phyloP scores from a whole-genome alignment of 2,797 vertebrate genomes.

The Arrhamphus sclerolepis region DNA sequence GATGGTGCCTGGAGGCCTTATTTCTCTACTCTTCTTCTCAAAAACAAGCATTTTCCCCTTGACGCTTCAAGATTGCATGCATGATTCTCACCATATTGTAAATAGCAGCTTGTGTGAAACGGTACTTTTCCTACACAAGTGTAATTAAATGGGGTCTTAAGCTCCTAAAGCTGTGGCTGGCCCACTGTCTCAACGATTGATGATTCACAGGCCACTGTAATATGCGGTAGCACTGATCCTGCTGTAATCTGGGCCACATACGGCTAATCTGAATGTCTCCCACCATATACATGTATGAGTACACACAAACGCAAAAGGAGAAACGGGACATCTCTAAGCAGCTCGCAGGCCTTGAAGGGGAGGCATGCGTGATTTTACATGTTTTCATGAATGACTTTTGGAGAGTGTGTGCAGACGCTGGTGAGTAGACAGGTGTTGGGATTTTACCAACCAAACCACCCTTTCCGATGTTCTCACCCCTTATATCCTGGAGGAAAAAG shows the following conservation, averaged over 20 bases:
- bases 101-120: conserved; percentile 46
- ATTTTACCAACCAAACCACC: conserved; percentile 54
- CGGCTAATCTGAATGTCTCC: conserved; percentile 72
- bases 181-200: conserved; percentile 44
- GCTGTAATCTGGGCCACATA: conserved; percentile 77
- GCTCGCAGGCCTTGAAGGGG: conserved; percentile 14
- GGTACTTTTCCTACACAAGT: conserved; percentile 68
- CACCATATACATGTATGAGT: conserved; percentile 6
- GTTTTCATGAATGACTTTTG: conserved; percentile 25
- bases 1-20: conserved; percentile 2
- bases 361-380: conserved; percentile 2
- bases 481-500: conserved; percentile 80
- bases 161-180: conserved; percentile 57
- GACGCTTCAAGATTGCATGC: conserved; percentile 16
- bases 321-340: conserved; percentile 16
- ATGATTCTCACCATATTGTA: conserved; percentile 3
- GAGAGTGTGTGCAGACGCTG: conserved; percentile 9
- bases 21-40: not conserved
- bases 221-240: conserved; percentile 67
- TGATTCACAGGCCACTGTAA: conserved; percentile 53
- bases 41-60: conserved; percentile 20
- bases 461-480: conserved; percentile 66
- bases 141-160: conserved; percentile 79
- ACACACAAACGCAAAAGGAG: conserved; percentile 8
- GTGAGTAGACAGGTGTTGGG: conserved; percentile 64